phyloP scores from a whole-genome alignment of 2,113 vertebrate species.

The Melanocharis versteri region DNA sequence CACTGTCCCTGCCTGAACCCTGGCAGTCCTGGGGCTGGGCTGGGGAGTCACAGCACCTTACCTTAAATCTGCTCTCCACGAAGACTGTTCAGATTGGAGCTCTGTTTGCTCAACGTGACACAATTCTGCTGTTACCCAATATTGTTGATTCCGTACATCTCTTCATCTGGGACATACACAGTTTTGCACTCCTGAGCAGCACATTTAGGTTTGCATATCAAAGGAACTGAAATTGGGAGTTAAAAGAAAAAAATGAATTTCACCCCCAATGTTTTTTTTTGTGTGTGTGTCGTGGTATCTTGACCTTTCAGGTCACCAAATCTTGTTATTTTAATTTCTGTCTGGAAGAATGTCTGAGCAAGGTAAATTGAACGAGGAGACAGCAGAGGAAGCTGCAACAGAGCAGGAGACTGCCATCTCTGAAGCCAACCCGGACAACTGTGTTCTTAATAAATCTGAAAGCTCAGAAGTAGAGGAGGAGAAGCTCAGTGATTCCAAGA shows the following conservation, averaged over 20 bases:
- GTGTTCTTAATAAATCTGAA: constrained; percentile 72
- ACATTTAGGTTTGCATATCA: not conserved
- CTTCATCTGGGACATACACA: not conserved
- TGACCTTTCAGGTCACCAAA: constrained; percentile 67
- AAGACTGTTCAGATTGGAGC: not conserved
- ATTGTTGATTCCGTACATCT: not conserved
- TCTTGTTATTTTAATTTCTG: constrained; percentile 68
- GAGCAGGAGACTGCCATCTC: constrained; percentile 61
- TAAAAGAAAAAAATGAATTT: not conserved
- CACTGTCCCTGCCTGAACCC: not conserved
- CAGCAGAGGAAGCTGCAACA: constrained; percentile 62
- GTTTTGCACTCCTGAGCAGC: not conserved
- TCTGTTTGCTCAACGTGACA: not conserved
- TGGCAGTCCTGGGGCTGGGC: not conserved
- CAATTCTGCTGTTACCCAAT: not conserved
- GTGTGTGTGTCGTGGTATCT: constrained; percentile 30
- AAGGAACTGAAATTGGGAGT: not conserved
- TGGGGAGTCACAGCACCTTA: not conserved
- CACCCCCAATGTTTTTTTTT: not conserved
- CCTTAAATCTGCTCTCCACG: not conserved
- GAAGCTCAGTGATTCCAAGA: constrained; percentile 65
- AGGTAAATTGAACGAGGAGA: constrained; percentile 70
- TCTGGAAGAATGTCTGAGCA: constrained; percentile 81
- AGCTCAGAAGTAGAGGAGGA: constrained; percentile 76
- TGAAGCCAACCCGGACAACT: constrained; percentile 70